Evolutionary conservation across 1,140 invertebrate genomes (phyloP).

Genomic region (Sitobion miscanthi): DNA sequence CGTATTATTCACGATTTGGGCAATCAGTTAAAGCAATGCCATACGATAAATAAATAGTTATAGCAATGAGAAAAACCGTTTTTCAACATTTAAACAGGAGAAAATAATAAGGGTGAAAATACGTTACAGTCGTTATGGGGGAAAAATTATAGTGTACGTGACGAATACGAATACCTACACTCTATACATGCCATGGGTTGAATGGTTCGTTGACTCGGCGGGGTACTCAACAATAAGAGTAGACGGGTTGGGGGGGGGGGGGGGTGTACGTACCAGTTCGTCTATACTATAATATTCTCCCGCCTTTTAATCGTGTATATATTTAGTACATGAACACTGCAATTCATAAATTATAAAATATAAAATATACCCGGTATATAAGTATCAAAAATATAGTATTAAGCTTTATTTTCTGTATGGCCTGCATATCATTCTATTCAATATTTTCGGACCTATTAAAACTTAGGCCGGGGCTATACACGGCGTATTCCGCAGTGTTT

Average conservation of each 20-base stretch:
- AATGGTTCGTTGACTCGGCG: slow-evolving; percentile 12
- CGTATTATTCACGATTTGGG: background rate
- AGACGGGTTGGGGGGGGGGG: too few species aligned
- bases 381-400: background rate
- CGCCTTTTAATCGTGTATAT: background rate
- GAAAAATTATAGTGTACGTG: background rate
- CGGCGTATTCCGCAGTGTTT: too few species aligned
- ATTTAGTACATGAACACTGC: background rate
- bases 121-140: background rate
- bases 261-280: background rate
- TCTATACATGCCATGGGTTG: background rate
- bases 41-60: background rate
- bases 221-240: background rate
- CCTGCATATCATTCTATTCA: too few species aligned
- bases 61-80: background rate
- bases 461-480: background rate
- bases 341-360: background rate
- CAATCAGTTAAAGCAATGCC: background rate
- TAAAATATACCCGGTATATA: background rate
- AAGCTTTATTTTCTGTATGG: background rate
- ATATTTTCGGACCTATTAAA: background rate
- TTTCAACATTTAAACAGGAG: background rate
- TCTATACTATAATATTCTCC: background rate
- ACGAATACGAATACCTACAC: background rate
- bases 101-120: background rate